A percentile compares a stretch with the other conserved stretches of the same genome.
These are phyloP conservation scores for Dasyurus viverrinus DNA, from an alignment of 2,113 vertebrate genomes.

Conservation along the genomic window DNA sequence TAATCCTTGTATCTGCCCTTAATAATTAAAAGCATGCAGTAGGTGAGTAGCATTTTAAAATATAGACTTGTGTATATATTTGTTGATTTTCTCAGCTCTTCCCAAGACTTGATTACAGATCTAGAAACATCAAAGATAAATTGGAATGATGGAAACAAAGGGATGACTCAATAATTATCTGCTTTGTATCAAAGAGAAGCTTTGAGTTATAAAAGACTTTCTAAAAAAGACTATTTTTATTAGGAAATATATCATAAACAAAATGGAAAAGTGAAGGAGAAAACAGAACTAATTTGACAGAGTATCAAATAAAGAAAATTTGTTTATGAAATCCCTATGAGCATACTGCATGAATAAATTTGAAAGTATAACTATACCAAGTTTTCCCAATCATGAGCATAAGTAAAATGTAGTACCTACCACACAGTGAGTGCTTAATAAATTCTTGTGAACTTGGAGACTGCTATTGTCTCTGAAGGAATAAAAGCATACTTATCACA, in stretches of 20 bases:
- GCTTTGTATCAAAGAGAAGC: conserved; percentile 1
- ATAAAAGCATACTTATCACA: neutral
- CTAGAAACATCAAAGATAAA: neutral
- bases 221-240: neutral
- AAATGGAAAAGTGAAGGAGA: neutral
- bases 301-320: neutral
- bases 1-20: neutral
- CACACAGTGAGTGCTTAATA: neutral
- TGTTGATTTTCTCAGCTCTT: neutral
- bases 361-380: neutral
- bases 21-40: neutral
- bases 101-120: neutral
- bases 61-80: neutral
- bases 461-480: neutral
- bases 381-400: neutral
- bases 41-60: neutral
- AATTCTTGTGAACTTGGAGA: neutral
- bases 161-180: neutral
- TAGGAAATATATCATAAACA: conserved; percentile 5
- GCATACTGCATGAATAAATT: neutral
- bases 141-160: conserved; percentile 12
- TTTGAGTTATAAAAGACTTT: neutral
- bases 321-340: neutral
- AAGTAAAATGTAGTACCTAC: neutral
- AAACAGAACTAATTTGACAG: neutral